Conservation (phyloP, 64 coral and sea anemone species). For the Montipora capricornis region DNA sequence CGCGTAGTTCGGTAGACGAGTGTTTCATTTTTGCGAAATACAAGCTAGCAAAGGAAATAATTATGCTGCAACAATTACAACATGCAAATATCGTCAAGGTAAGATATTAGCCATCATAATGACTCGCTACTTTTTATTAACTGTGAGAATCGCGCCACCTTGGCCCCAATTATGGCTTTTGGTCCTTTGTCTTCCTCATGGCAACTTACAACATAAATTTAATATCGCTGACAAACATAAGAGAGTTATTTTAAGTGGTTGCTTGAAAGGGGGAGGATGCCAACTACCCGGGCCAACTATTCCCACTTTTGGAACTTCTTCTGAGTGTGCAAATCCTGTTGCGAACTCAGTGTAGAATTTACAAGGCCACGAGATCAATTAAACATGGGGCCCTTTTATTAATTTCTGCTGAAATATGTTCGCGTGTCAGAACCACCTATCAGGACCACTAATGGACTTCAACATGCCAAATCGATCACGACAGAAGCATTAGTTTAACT, state of each 20-base stretch:
- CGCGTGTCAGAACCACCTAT: no score
- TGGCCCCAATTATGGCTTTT: no score
- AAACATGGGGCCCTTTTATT: no score
- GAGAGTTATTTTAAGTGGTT: background rate
- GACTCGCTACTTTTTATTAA: background rate
- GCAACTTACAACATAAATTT: background rate
- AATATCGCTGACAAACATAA: no score
- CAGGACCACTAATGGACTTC: background rate
- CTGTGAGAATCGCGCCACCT: background rate
- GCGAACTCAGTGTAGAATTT: no score
- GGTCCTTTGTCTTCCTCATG: background rate
- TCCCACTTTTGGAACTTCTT: no score
- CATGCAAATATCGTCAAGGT: conserved; percentile 89
- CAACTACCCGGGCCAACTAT: no score
- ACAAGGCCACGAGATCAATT: no score
- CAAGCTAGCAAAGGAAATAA: conserved; percentile 88
- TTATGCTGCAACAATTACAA: conserved; percentile 75
- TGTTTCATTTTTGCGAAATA: conserved; percentile 84
- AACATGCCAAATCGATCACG: background rate
- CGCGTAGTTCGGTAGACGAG: conserved; percentile 45
- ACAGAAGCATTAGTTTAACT: background rate
- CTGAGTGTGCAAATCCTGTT: no score
- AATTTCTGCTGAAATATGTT: no score
- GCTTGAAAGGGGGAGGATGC: no score
- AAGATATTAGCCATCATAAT: conserved; percentile 25